Base-by-base conservation (phyloP, 1,140 invertebrate genomes). In the Sweltsa coloradensis region DNA sequence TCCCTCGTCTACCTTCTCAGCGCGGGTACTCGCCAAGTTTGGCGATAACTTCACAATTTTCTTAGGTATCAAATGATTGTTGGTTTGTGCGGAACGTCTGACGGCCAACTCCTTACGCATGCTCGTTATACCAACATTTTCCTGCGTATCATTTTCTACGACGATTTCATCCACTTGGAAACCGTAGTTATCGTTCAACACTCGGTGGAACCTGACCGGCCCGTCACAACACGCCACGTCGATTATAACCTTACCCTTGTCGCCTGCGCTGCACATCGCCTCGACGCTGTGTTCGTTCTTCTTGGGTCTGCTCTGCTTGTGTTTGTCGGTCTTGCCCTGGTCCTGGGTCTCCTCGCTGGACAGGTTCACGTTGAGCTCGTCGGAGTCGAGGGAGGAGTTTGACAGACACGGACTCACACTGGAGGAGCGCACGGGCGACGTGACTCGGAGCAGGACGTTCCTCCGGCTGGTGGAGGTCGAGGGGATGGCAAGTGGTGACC, bases 211-310 rank as follows among this genome's bases (percentile, higher is more conserved):
- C 25, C 79, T 69, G 0, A 91, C 85, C 0, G 87, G 88, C 0
- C 87, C 87, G 63, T 92, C 88, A 62, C 87, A 90, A 37, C 83
- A 88, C 5, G 87, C 88, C 3, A 91, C 69, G 61, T 90, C 87
- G 42, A 86, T 69, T 1, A 88, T 77, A 11, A 81, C 73, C 50
- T 71, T 72, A 51, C 64, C n/a, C n/a, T n/a, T n/a, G n/a, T n/a
- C n/a, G 65, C 19, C 19, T 34, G 19, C 29, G 46, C 41, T 11
- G 36, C 13, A 16, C 4, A n/a, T 29, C 3, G 2, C 42, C 11
- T 14, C 43, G 43, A 31, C 27, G 50, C 23, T 50, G 21, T 34
- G 47, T 34, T 25, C 13, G 23, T 24, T 50, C 13, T 22, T 41
- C 34, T 41, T 47, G 40, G 40, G 39, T 9, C 24, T 37, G 14